A percentile compares a stretch with the other conserved stretches of the same genome.
These are phyloP conservation scores for Palythoa caribaeorum DNA, from an alignment of 92 coral and sea anemone species.

Conservation along the genomic window DNA sequence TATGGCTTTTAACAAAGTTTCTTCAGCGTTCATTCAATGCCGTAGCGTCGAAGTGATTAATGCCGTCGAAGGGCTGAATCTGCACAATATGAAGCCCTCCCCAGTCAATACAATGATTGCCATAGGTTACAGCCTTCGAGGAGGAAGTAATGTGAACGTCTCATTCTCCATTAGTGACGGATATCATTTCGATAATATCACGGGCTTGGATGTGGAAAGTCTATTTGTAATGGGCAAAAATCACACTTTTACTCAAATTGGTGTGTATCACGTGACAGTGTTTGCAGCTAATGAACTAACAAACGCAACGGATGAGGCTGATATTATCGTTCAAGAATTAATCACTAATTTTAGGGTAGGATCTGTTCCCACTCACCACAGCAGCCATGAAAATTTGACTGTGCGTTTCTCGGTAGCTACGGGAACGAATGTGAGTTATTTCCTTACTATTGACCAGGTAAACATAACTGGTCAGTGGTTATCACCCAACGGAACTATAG, in stretches of 20 bases:
- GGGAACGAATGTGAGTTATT: slow-evolving; percentile 35
- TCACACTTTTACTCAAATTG: slow-evolving; percentile 9
- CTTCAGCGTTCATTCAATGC: slow-evolving; percentile 24
- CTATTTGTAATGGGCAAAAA: slow-evolving; percentile 26
- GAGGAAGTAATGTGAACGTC: slow-evolving; percentile 29
- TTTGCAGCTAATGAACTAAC: slow-evolving; percentile 27
- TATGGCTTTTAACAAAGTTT: slow-evolving; percentile 27
- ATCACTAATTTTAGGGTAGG: neutral
- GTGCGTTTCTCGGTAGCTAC: neutral
- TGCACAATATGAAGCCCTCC: neutral
- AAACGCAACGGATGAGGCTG: slow-evolving; percentile 15
- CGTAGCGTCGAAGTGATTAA: neutral
- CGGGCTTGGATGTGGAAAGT: neutral
- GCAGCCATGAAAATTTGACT: slow-evolving; percentile 6
- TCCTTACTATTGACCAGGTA: neutral
- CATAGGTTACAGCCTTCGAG: slow-evolving; percentile 17
- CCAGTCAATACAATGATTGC: slow-evolving; percentile 6
- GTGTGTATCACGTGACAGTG: slow-evolving; percentile 3
- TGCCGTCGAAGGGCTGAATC: neutral
- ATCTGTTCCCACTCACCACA: slow-evolving; percentile 2
- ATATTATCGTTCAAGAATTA: slow-evolving; percentile 3
- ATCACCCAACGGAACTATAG: slow-evolving; percentile 16
- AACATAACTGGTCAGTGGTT: slow-evolving; percentile 24
- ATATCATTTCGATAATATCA: slow-evolving; percentile 17
- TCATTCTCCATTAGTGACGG: slow-evolving; percentile 22